Conservation (phyloP, 2,888 invertebrate species). For the Apamea epomidion region DNA sequence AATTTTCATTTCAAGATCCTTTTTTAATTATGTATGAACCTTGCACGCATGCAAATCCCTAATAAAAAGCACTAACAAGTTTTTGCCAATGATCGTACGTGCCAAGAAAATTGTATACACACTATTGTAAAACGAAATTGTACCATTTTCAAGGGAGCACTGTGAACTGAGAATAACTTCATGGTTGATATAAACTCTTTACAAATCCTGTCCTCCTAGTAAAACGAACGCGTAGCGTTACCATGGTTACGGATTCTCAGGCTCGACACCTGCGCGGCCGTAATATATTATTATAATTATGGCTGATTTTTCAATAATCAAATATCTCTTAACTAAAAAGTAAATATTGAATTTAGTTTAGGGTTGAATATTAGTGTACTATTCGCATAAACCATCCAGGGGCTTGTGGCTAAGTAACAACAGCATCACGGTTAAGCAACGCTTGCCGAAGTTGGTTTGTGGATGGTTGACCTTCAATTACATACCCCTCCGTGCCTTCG, state of each 20-base stretch:
- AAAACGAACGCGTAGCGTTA: constrained; percentile 1
- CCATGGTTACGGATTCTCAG: constrained; percentile 4
- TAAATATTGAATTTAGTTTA: too few relatives aligned
- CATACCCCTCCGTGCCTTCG: too few relatives aligned
- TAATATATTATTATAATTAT: too few relatives aligned
- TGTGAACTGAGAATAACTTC: background rate
- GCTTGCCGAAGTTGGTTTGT: too few relatives aligned
- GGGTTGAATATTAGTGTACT: too few relatives aligned
- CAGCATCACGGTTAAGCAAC: too few relatives aligned
- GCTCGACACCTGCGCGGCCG: background rate
- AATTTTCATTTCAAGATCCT: background rate
- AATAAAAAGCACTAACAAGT: background rate
- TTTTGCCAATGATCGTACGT: background rate
- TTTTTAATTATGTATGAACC: background rate
- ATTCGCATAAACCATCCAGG: too few relatives aligned
- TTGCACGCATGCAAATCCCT: background rate
- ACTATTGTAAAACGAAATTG: background rate
- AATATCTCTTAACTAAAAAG: too few relatives aligned
- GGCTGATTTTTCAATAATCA: too few relatives aligned
- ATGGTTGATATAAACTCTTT: constrained; percentile 10
- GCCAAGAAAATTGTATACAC: background rate
- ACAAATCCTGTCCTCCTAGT: constrained; percentile 3
- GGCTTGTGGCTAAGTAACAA: too few relatives aligned
- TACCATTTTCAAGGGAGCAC: background rate
- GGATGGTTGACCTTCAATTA: too few relatives aligned